These are phyloP conservation scores for Gobio occitaniae DNA, from an alignment of 2,797 vertebrate species.

Conservation along the genomic window DNA sequence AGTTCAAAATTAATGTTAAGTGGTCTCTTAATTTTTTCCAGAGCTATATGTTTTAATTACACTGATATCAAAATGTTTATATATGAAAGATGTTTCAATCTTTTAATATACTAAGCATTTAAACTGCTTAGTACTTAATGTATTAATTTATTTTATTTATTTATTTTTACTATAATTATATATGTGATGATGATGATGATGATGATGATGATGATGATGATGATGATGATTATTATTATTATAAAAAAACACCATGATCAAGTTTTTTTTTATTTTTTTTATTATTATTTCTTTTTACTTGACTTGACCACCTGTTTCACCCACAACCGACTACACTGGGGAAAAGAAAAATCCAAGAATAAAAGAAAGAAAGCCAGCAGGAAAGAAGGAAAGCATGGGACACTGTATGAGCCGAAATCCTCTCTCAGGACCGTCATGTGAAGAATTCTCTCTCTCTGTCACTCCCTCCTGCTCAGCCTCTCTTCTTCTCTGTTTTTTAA, in stretches of 20 bases:
- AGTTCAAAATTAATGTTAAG: too few species aligned
- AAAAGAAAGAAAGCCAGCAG: conserved; percentile 58
- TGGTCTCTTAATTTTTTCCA: too few species aligned
- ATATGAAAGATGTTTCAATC: too few species aligned
- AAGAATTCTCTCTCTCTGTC: conserved; percentile 74
- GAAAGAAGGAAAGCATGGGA: conserved; percentile 61
- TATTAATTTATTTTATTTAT: too few species aligned
- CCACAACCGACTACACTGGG: conserved; percentile 8
- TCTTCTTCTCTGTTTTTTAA: conserved; percentile 84
- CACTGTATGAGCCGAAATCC: conserved; percentile 85
- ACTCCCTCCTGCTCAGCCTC: conserved; percentile 53
- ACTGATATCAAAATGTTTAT: too few species aligned
- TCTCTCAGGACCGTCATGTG: conserved; percentile 84
- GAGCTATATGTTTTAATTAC: too few species aligned
- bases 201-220: too few species aligned
- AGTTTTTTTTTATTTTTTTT: neutral
- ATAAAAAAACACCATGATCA: neutral
- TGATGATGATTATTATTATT: too few species aligned
- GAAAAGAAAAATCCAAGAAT: conserved; percentile 8
- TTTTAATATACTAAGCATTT: too few species aligned
- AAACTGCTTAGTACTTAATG: too few species aligned
- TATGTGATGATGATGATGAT: too few species aligned
- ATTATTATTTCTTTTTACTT: neutral
- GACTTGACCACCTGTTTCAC: conserved; percentile 20
- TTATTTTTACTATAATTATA: too few species aligned